These are phyloP conservation scores for Iselma pallidipennis DNA, from an alignment of 2,888 invertebrate genomes.

Conservation along the genomic window DNA sequence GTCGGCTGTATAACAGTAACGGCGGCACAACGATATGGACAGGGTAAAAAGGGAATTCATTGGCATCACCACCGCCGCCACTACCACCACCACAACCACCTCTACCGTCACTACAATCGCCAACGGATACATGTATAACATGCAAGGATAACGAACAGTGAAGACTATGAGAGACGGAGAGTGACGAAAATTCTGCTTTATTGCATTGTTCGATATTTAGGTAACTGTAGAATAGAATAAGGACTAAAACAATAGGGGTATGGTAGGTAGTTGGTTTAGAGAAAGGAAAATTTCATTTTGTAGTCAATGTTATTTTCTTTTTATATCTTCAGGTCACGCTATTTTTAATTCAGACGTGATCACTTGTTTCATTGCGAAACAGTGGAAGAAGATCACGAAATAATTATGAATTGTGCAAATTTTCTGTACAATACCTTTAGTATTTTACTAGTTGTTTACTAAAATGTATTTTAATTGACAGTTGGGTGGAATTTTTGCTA, in stretches of 20 bases:
- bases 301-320: slow-evolving; percentile 24
- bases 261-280: slow-evolving; percentile 14
- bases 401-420: not conserved
- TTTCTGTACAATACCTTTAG: not conserved
- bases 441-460: no score
- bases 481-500: not conserved
- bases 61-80: not conserved
- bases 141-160: slow-evolving; percentile 13
- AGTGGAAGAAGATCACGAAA: not conserved
- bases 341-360: slow-evolving; percentile 28
- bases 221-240: not conserved
- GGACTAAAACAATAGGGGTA: not conserved
- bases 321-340: slow-evolving; percentile 34
- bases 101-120: not conserved
- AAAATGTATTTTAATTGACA: not conserved
- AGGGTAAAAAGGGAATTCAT: not conserved
- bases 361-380: slow-evolving; percentile 5
- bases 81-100: not conserved
- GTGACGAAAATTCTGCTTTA: slow-evolving; percentile 31
- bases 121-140: slow-evolving; percentile 15
- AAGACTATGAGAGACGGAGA: slow-evolving; percentile 13
- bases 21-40: not conserved
- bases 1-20: slow-evolving; percentile 17
- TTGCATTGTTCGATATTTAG: slow-evolving; percentile 32
- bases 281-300: slow-evolving; percentile 36